Conservation (phyloP, 2,888 invertebrate genomes). For the Lymantria dispar region DNA sequence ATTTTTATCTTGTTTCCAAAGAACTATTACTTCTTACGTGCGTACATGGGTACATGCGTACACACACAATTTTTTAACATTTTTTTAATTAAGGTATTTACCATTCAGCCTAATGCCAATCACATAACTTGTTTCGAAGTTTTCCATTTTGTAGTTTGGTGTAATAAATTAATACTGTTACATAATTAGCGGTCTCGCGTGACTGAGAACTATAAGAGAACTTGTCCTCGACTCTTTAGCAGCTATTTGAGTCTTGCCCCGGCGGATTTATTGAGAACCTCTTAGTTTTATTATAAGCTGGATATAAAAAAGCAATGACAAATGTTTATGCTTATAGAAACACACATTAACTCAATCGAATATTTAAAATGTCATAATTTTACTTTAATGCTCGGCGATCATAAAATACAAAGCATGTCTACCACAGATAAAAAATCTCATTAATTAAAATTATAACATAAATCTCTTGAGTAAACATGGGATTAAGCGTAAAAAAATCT, state of each 20-base stretch:
- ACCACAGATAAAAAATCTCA: slow-evolving; percentile 13
- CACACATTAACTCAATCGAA: slow-evolving; percentile 2
- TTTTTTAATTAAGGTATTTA: slow-evolving; percentile 1
- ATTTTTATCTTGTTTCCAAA: too few relatives aligned
- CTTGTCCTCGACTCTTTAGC: slow-evolving; percentile 56
- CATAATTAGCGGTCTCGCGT: slow-evolving; percentile 74
- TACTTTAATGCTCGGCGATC: slow-evolving; percentile 3
- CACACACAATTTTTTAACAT: slow-evolving; percentile 1
- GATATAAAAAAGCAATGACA: slow-evolving; percentile 1
- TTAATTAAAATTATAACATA: slow-evolving; percentile 13
- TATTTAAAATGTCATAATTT: slow-evolving; percentile 9
- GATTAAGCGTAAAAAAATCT: slow-evolving; percentile 20
- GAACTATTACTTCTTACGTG: too few relatives aligned
- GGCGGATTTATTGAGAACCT: slow-evolving; percentile 56
- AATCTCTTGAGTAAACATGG: slow-evolving; percentile 4
- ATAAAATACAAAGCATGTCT: slow-evolving; percentile 3
- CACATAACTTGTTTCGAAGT: slow-evolving; percentile 10
- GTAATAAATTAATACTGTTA: slow-evolving; percentile 66
- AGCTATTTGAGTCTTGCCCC: slow-evolving; percentile 58
- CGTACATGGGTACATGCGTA: too few relatives aligned
- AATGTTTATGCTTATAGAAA: slow-evolving; percentile 4
- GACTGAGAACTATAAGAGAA: slow-evolving; percentile 65
- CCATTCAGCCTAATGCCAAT: slow-evolving; percentile 14
- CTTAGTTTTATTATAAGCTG: slow-evolving; percentile 23
- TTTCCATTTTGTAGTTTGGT: slow-evolving; percentile 23